phyloP scores from a whole-genome alignment of 1,140 invertebrate species.

The Neodiprion virginianus region DNA sequence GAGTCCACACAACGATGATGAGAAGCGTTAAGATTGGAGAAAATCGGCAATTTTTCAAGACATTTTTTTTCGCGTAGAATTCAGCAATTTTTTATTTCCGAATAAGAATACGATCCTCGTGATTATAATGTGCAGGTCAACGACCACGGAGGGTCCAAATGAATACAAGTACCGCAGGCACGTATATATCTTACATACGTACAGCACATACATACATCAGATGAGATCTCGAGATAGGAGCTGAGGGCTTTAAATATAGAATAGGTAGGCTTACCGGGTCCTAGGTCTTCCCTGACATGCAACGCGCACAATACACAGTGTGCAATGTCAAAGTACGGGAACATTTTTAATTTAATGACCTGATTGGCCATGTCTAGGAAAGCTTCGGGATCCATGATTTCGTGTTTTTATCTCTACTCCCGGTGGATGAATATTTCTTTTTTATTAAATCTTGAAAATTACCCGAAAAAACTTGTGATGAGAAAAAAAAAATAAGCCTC shows the following conservation, averaged over 20 bases:
- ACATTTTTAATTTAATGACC: constrained; percentile 99
- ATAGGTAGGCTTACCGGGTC: constrained; percentile 73
- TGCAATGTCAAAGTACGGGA: constrained; percentile 98
- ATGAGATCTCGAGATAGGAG: constrained; percentile 9
- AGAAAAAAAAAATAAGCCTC: background rate
- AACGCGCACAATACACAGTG: constrained; percentile 90
- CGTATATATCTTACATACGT: constrained; percentile 15
- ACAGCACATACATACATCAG: constrained; percentile 26
- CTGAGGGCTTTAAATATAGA: constrained; percentile 55
- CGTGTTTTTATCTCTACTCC: constrained; percentile 20
- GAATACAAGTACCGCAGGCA: constrained; percentile 15
- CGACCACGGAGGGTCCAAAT: background rate
- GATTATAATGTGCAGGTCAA: background rate
- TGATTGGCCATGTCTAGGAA: constrained; percentile 97
- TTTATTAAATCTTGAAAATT: background rate
- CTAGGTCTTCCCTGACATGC: constrained; percentile 94
- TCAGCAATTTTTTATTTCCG: background rate
- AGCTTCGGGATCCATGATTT: constrained; percentile 91
- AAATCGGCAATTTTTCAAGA: no score
- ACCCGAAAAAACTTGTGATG: no score
- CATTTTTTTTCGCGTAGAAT: no score
- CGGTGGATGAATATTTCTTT: background rate
- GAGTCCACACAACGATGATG: no score
- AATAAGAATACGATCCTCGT: background rate
- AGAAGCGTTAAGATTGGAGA: no score